Evolutionary conservation across 2,888 invertebrate species (phyloP), one percentile per base, ranked within the genome.

Genomic region (Entomobrya multifasciata): DNA sequence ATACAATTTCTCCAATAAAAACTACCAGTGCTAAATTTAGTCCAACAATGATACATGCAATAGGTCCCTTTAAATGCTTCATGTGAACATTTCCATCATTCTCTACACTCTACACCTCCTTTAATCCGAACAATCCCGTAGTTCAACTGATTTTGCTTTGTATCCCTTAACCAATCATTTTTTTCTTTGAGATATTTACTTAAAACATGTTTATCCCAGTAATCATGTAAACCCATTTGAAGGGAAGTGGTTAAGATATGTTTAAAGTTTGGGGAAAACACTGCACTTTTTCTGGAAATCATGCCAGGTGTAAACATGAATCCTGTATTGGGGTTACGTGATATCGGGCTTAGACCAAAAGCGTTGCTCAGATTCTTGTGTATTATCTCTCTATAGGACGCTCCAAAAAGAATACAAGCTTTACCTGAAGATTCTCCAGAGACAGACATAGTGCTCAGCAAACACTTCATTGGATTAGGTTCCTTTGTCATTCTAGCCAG

Each of bases 221-320:
- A 49, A 11, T 67, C 30, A 49, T 79, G 41, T 6, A 65, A 10
- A 15, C 65, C 79, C 79, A 79, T 79, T 79, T 79, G 65, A 17
- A 79, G 8, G 15, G 79, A 65, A 15, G 17, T 79, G 11, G 10
- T 27, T 0, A 79, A n/a, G 30, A 79, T 79, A 0, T 30, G 20
- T 17, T 79, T 62, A 65, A 79, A 79, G 17, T 79, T 67, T 20
- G 25, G 65, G 13, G 49, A 25, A 49, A 79, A 60, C 0, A 27
- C 52, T 13, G 79, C 65, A 1, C 36, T 25, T 20, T 65, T 65
- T n/a, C 36, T 52, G 25, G 20, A 13, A 13, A 79, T 20, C 8
- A 79, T 25, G 1, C 79, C 79, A 49, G 79, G 65, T 15, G 79
- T 79, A 36, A 44, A 65, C 79, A 65, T 79, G 30, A 79, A 79